A percentile compares a stretch with the other conserved stretches of the same genome.
Evolutionary conservation across 2,797 vertebrate species (phyloP).

Genomic region (Peromyscus nudipes): DNA sequence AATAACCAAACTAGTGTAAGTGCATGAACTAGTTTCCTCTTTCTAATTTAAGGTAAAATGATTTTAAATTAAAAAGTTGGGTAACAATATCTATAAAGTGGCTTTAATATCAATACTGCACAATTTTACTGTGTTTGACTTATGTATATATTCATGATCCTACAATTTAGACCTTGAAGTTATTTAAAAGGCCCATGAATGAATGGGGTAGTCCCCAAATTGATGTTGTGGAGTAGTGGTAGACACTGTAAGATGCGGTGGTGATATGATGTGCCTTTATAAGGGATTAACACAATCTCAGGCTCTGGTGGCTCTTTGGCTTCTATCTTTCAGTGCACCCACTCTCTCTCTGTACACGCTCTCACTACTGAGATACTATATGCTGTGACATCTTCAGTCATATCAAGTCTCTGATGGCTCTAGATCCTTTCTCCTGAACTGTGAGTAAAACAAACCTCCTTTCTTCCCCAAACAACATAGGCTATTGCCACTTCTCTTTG

Average conservation of each 20-base stretch:
- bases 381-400: no score
- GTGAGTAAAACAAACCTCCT: background rate
- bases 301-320: background rate
- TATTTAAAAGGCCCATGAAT: background rate
- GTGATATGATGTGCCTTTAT: background rate
- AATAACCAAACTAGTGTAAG: no score
- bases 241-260: background rate
- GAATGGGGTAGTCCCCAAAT: background rate
- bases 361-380: background rate
- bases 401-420: background rate
- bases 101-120: background rate
- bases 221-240: background rate
- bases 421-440: background rate
- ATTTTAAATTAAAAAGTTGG: constrained; percentile 30
- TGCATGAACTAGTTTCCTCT: background rate
- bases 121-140: background rate
- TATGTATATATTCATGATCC: background rate
- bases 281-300: background rate
- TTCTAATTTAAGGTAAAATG: background rate
- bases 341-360: background rate
- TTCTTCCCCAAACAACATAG: background rate
- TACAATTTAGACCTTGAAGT: background rate
- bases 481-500: background rate
- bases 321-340: background rate
- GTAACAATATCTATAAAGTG: background rate